Conservation (phyloP, 1,140 invertebrate species). For the Aphis craccivora region DNA sequence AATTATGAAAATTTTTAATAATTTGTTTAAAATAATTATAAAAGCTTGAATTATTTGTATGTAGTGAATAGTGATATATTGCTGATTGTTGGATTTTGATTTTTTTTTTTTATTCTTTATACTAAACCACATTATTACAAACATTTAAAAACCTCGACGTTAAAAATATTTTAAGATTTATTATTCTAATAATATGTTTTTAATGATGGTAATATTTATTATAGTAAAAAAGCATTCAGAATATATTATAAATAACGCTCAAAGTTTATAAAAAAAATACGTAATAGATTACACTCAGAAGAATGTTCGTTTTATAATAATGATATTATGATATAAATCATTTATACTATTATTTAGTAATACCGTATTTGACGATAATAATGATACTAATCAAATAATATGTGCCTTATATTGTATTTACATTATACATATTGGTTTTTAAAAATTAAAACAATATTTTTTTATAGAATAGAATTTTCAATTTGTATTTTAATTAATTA, state of each 20-base stretch:
- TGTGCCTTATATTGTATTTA: neutral
- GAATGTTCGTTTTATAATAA: neutral
- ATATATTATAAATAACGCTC: neutral
- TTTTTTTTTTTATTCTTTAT: neutral
- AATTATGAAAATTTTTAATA: neutral
- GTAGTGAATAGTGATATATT: neutral
- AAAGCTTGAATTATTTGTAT: neutral
- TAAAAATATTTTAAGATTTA: neutral
- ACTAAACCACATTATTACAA: neutral
- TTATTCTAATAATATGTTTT: constrained; percentile 2
- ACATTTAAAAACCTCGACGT: neutral
- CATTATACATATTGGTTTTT: neutral
- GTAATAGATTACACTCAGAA: neutral
- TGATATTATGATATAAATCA: neutral
- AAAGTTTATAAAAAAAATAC: neutral
- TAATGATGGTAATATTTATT: constrained; percentile 11
- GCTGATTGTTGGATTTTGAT: neutral
- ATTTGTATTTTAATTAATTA: neutral
- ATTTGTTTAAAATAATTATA: neutral
- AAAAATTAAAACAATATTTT: neutral
- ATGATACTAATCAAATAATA: neutral
- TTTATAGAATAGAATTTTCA: neutral
- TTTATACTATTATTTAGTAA: neutral
- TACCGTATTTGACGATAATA: neutral
- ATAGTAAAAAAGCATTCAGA: neutral